These are phyloP conservation scores for Cremastinae sp. DNA, from an alignment of 2,888 invertebrate genomes.

Conservation along the genomic window DNA sequence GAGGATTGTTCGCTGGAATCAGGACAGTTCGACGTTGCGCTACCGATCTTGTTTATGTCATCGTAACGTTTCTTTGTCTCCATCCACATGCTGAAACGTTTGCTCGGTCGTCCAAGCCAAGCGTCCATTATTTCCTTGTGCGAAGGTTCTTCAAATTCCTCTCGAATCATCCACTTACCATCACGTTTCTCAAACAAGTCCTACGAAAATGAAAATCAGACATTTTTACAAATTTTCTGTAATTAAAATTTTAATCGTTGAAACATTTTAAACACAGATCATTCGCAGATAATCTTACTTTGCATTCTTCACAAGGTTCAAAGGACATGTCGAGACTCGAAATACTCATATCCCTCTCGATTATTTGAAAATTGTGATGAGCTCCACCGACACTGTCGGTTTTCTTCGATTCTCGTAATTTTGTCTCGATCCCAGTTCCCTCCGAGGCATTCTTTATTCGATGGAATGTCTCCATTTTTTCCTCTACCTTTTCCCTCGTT, in stretches of 20 bases:
- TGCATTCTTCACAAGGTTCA: slow-evolving; percentile 58
- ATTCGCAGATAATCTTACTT: too few relatives aligned
- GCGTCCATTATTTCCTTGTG: slow-evolving; percentile 73
- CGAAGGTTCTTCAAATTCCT: slow-evolving; percentile 68
- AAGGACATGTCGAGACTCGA: slow-evolving; percentile 53
- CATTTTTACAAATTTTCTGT: background rate
- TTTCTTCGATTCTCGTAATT: slow-evolving; percentile 62
- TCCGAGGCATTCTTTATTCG: slow-evolving; percentile 62
- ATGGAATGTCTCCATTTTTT: slow-evolving; percentile 66
- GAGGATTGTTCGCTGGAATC: slow-evolving; percentile 86
- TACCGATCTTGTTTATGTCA: slow-evolving; percentile 81
- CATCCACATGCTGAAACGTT: slow-evolving; percentile 75
- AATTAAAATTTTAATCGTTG: background rate
- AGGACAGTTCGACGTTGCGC: slow-evolving; percentile 71
- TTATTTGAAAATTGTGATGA: slow-evolving; percentile 60
- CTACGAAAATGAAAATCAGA: slow-evolving; percentile 50
- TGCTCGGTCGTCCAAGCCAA: slow-evolving; percentile 72
- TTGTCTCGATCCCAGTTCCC: slow-evolving; percentile 61
- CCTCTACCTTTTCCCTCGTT: slow-evolving; percentile 65
- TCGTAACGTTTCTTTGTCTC: slow-evolving; percentile 78
- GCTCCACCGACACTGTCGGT: slow-evolving; percentile 56
- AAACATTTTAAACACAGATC: background rate
- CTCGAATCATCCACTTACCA: slow-evolving; percentile 64
- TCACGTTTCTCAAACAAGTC: slow-evolving; percentile 67
- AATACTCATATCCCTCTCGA: slow-evolving; percentile 54